Evolutionary conservation across 2,113 vertebrate species (phyloP).

Genomic region (Epinephelus moara): DNA sequence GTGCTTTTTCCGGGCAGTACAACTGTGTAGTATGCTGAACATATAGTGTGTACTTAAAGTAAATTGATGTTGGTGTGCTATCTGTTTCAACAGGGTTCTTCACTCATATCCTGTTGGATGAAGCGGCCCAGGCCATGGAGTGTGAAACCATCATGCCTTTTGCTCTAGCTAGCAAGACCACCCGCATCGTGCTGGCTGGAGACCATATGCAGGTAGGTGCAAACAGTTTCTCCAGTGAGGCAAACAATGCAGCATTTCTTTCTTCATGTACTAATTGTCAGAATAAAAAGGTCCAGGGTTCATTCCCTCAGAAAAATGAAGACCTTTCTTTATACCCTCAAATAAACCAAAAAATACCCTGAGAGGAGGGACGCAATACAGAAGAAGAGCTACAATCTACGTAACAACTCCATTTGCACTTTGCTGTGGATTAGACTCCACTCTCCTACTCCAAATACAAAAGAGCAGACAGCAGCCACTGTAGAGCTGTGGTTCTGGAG

Average conservation of each 20-base stretch:
- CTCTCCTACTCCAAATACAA: conserved; percentile 24
- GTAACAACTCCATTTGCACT: background rate
- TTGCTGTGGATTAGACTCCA: conserved; percentile 18
- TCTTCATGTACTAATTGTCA: background rate
- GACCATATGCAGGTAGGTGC: conserved; percentile 97
- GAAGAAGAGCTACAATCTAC: background rate
- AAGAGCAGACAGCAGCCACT: conserved; percentile 15
- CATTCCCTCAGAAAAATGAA: background rate
- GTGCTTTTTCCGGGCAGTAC: background rate
- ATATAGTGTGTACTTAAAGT: background rate
- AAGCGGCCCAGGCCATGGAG: conserved; percentile 99
- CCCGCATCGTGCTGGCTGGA: conserved; percentile 96
- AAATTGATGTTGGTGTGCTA: background rate
- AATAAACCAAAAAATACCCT: background rate
- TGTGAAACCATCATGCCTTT: conserved; percentile 99
- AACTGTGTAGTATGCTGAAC: background rate
- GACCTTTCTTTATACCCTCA: background rate
- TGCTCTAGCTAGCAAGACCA: conserved; percentile 93
- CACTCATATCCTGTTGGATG: conserved; percentile 96
- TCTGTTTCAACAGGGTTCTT: conserved; percentile 90
- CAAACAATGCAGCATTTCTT: background rate
- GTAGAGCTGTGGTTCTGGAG: conserved; percentile 1
- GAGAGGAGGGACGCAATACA: background rate
- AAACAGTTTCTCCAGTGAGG: background rate
- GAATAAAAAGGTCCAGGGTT: background rate